A percentile compares a stretch with the other conserved stretches of the same genome.
Evolutionary conservation across 2,113 vertebrate genomes (phyloP).

Genomic region (Pandion haliaetus): DNA sequence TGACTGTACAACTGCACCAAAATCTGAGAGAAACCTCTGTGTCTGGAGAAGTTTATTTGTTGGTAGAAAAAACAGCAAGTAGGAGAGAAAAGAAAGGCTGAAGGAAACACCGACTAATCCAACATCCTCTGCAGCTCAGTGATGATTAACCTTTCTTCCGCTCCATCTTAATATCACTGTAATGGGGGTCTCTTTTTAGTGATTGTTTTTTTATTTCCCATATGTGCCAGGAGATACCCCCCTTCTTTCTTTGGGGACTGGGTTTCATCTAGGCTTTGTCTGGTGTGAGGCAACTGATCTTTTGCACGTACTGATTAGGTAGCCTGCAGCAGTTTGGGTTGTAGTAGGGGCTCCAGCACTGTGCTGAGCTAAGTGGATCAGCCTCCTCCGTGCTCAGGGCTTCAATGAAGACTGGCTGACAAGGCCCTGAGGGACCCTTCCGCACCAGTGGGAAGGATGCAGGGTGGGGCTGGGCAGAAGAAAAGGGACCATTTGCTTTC

Average conservation of each 20-base stretch:
- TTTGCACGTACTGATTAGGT: not conserved
- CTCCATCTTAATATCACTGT: not conserved
- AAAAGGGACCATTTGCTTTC: not conserved
- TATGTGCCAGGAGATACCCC: not conserved
- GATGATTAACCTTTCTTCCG: not conserved
- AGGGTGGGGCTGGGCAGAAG: not conserved
- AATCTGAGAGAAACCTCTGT: not conserved
- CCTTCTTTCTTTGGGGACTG: not conserved
- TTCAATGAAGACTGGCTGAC: not conserved
- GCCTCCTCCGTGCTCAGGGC: not conserved
- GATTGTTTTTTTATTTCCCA: not conserved
- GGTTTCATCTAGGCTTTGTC: not conserved
- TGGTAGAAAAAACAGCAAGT: not conserved
- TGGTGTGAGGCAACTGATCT: not conserved
- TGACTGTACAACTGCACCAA: not conserved
- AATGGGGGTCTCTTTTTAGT: not conserved
- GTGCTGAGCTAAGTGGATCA: not conserved
- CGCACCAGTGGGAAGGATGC: not conserved
- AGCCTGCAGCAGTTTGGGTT: not conserved
- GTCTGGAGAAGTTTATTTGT: not conserved
- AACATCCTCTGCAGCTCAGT: not conserved
- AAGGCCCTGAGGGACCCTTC: not conserved
- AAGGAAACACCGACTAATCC: not conserved
- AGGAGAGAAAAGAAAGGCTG: not conserved
- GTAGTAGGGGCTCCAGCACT: not conserved